Evolutionary conservation across 2,888 invertebrate species (phyloP).

Genomic region (Doris montereyensis): DNA sequence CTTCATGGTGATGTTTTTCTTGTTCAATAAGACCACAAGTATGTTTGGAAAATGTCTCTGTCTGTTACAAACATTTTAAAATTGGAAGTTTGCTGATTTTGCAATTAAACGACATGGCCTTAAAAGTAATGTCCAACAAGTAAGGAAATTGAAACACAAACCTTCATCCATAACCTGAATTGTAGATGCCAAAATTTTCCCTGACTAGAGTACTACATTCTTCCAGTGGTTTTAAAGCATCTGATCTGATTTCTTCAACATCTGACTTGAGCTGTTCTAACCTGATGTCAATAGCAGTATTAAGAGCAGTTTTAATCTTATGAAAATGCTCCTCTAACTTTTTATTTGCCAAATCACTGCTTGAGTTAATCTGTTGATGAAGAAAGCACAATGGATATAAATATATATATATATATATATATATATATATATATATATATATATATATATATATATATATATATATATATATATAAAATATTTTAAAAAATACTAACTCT

Average conservation of each 20-base stretch:
- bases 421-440: no score
- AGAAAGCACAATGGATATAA: no score
- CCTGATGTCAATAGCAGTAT: slow-evolving; percentile 55
- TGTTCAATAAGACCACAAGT: no score
- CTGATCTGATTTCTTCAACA: slow-evolving; percentile 54
- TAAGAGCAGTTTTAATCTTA: slow-evolving; percentile 51
- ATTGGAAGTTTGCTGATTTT: not conserved
- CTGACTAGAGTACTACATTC: slow-evolving; percentile 64
- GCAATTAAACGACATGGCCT: not conserved
- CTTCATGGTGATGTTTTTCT: no score
- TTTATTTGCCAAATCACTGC: slow-evolving; percentile 54
- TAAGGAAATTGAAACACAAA: no score
- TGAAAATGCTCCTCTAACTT: slow-evolving; percentile 60
- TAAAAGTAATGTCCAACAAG: no score
- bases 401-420: no score
- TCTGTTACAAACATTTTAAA: no score
- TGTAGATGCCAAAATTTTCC: slow-evolving; percentile 56
- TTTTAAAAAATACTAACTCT: no score
- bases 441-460: no score
- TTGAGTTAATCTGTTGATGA: slow-evolving; percentile 59
- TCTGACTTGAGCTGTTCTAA: slow-evolving; percentile 53
- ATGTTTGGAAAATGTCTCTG: no score
- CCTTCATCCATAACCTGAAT: slow-evolving; percentile 64
- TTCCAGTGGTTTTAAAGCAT: slow-evolving; percentile 58
- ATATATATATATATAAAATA: no score